phyloP scores from a whole-genome alignment of 2,888 invertebrate genomes.

The Synanthedon myopaeformis region DNA sequence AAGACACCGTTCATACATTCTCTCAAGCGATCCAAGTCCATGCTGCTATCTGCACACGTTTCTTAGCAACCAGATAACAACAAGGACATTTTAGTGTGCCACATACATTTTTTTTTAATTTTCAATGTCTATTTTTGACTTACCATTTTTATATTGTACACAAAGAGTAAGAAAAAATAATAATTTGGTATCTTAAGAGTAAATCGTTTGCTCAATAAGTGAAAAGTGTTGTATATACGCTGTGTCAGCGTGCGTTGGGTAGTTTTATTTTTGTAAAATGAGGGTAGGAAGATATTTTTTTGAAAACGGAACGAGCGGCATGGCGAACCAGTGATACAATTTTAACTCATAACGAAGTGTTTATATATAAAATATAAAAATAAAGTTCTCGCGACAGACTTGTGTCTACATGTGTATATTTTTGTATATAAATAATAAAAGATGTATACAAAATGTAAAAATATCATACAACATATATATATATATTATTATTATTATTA shows the following conservation, averaged over 20 bases:
- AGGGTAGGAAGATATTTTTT: not conserved
- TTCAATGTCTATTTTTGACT: too few species aligned
- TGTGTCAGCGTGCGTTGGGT: not conserved
- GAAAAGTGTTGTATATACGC: not conserved
- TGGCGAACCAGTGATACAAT: slow-evolving; percentile 25
- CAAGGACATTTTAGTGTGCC: too few species aligned
- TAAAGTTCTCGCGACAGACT: slow-evolving; percentile 28
- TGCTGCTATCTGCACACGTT: too few species aligned
- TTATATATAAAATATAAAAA: slow-evolving; percentile 6
- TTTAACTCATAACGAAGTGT: slow-evolving; percentile 22
- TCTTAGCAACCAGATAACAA: too few species aligned
- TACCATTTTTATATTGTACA: too few species aligned
- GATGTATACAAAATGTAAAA: slow-evolving; percentile 52
- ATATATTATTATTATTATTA: slow-evolving; percentile 8
- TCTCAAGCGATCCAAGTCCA: too few species aligned
- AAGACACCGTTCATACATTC: too few species aligned
- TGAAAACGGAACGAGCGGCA: not conserved
- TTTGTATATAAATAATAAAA: slow-evolving; percentile 63
- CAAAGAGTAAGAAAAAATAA: too few species aligned
- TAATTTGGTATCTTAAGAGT: not conserved
- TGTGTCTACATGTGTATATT: slow-evolving; percentile 52
- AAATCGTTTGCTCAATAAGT: not conserved
- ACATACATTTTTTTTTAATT: too few species aligned
- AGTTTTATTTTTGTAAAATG: not conserved
- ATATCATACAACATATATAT: slow-evolving; percentile 43